phyloP scores from a whole-genome alignment of 2,888 invertebrate genomes.

The Drosophila pseudotakahashii region DNA sequence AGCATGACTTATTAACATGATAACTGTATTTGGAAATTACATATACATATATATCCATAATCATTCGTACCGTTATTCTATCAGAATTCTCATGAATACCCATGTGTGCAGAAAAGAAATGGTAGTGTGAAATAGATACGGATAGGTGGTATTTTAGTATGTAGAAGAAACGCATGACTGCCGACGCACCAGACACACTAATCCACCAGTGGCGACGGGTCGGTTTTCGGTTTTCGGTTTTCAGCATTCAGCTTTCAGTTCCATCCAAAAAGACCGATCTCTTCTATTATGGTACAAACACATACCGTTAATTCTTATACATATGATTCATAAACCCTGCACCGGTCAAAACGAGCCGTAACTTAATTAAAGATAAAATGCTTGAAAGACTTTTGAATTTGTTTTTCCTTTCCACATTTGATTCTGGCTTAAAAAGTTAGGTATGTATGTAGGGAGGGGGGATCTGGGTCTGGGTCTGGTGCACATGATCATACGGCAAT shows the following conservation, averaged over 20 bases:
- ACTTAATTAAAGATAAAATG: conserved; percentile 32
- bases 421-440: conserved; percentile 6
- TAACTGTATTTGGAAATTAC: conserved; percentile 34
- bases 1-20: conserved; percentile 56
- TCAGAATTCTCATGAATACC: conserved; percentile 28
- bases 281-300: not conserved
- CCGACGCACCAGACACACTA: conserved; percentile 28
- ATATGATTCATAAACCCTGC: conserved; percentile 24
- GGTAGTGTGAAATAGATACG: conserved; percentile 19
- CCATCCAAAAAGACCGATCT: conserved; percentile 7
- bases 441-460: not conserved
- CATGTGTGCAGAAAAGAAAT: conserved; percentile 24
- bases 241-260: not conserved
- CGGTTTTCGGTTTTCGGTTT: not conserved
- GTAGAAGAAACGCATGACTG: conserved; percentile 25
- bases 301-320: conserved; percentile 23
- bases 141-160: not conserved
- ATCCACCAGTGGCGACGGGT: conserved; percentile 22
- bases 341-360: conserved; percentile 24
- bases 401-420: conserved; percentile 19
- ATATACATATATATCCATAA: conserved; percentile 18
- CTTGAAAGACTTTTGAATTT: conserved; percentile 32
- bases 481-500: conserved; percentile 30
- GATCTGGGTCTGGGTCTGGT: conserved; percentile 27
- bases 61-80: conserved; percentile 25